Evolutionary conservation across 2,797 vertebrate genomes (phyloP), one percentile per base, ranked within the genome.

Genomic region (Lates japonicus): DNA sequence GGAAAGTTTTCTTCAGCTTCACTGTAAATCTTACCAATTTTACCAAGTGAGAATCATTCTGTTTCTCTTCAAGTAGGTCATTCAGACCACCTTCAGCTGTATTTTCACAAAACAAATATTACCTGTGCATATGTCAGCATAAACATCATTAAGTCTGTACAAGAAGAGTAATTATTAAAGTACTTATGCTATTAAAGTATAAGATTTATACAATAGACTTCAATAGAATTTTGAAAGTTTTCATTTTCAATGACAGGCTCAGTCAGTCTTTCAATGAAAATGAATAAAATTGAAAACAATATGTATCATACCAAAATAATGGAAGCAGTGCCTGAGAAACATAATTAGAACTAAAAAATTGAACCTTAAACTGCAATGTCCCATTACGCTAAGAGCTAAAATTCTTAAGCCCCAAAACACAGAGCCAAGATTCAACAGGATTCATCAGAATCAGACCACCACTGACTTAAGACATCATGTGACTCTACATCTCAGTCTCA

Each of bases 1-100:
- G 3, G 19, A 57, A 58, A 57, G 11, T 16, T 72, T 65, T 70
- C 39, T 81, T 54, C 7, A 52, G 17, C 25, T 39, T 51, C 17
- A 57, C 22, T 25, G 16, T 57, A 64, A 57, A 42, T 70, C 13
- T 55, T 11, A 46, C 4, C 25, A 29, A 29, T 29, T 1, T 29
- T 6, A 19, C 68, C 8, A 64, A 8, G 41, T 37, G 39, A 78
- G 11, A 69, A 54, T 29, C 29, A 31, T 77, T 54, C 17, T 57
- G 19, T 69, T 57, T 60, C 37, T 54, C 9, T 19, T 78, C 4
- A 35, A 59, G 12, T 19, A 16, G 10, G 4, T 54, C 11, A 46
- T 71, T 68, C 60, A 66, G 37, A 64, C 5, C 7, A 70, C 39
- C 5, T 44, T 49, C 44, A 41, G 19, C 68, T 25, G 6, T 62